A percentile compares a stretch with the other conserved stretches of the same genome.
These are phyloP conservation scores for Arothron firmamentum DNA, from an alignment of 2,113 vertebrate species.

Conservation along the genomic window DNA sequence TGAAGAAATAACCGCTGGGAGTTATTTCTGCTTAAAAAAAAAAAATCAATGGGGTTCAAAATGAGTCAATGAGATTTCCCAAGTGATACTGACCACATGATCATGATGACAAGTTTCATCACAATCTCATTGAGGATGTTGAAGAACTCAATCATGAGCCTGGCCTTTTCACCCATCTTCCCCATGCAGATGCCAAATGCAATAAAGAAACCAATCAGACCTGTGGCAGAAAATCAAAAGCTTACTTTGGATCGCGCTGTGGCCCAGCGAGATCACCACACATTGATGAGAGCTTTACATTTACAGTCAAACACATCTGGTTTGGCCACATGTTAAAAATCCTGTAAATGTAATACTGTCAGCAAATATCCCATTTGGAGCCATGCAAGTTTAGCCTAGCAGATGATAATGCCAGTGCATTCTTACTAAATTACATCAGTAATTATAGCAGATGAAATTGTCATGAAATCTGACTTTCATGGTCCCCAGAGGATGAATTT, in stretches of 20 bases:
- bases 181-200: slow-evolving; percentile 98
- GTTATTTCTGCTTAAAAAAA: slow-evolving; percentile 43
- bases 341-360: background rate
- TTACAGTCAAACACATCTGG: slow-evolving; percentile 7
- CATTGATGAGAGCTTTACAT: slow-evolving; percentile 22
- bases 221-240: slow-evolving; percentile 72
- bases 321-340: slow-evolving; percentile 6
- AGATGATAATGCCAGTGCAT: background rate
- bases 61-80: slow-evolving; percentile 44
- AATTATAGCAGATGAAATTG: slow-evolving; percentile 1
- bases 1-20: slow-evolving; percentile 30
- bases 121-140: slow-evolving; percentile 99
- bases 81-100: slow-evolving; percentile 93
- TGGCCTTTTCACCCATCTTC: slow-evolving; percentile 97
- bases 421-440: background rate
- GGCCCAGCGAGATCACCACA: slow-evolving; percentile 15
- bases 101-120: slow-evolving; percentile 97
- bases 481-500: background rate
- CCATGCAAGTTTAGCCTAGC: background rate
- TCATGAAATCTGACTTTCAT: background rate
- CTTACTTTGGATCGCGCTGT: slow-evolving; percentile 17
- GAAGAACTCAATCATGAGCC: slow-evolving; percentile 99
- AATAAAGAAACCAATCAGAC: slow-evolving; percentile 99
- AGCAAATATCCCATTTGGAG: background rate
- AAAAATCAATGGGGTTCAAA: slow-evolving; percentile 33